Percentiles rank a stretch among this genome's conserved stretches.
These are phyloP conservation scores for Emberiza fucata DNA, from an alignment of 2,113 vertebrate species.

Conservation along the genomic window DNA sequence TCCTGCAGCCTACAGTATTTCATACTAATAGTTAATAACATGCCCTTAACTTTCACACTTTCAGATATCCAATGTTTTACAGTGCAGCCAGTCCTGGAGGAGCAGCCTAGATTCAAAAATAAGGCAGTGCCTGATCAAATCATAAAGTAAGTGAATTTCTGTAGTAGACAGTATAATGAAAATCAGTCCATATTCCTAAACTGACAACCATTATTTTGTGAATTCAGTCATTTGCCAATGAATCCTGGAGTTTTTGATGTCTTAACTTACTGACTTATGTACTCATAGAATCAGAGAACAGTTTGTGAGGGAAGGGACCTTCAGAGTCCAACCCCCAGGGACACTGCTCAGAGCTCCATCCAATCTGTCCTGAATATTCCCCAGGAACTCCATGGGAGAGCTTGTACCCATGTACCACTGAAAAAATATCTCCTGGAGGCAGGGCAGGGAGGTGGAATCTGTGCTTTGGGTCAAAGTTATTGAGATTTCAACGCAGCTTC, in stretches of 20 bases:
- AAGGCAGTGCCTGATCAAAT: constrained; percentile 98
- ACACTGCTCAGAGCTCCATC: neutral
- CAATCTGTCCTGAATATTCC: neutral
- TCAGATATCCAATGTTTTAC: constrained; percentile 98
- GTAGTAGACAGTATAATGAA: neutral
- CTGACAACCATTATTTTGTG: neutral
- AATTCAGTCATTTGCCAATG: neutral
- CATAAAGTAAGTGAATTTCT: constrained; percentile 84
- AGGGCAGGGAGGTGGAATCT: neutral
- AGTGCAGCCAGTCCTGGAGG: constrained; percentile 93
- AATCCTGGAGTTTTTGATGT: neutral
- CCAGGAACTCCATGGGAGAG: neutral
- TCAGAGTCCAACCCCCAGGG: neutral
- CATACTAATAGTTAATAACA: neutral
- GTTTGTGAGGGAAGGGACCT: neutral
- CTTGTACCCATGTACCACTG: neutral
- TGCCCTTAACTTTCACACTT: constrained; percentile 72
- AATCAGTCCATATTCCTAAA: neutral
- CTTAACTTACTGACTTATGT: neutral
- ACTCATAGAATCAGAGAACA: neutral
- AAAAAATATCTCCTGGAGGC: fast-evolving
- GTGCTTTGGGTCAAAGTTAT: fast-evolving
- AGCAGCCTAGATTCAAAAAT: constrained; percentile 89
- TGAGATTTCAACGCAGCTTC: neutral
- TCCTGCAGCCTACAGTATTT: neutral